These are phyloP conservation scores for Zhuqinia jingwanae DNA, from an alignment of 2,888 invertebrate genomes.

Conservation along the genomic window DNA sequence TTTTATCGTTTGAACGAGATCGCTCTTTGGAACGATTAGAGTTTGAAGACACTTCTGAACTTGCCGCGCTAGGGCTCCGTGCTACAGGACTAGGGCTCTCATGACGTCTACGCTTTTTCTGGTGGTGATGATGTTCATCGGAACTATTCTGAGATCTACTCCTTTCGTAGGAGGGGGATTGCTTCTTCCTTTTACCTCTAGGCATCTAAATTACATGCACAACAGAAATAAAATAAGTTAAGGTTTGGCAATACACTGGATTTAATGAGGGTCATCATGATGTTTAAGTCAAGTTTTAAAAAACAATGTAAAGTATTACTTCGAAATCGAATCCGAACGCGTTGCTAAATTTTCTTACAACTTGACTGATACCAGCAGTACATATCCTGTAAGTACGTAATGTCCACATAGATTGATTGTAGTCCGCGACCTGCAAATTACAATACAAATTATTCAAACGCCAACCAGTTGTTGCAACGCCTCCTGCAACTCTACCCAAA, in stretches of 20 bases:
- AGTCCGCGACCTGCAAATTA: too few relatives aligned
- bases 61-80: neutral
- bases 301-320: neutral
- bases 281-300: neutral
- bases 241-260: too few relatives aligned
- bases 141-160: slow-evolving; percentile 72
- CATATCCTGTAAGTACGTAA: too few relatives aligned
- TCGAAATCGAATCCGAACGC: too few relatives aligned
- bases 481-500: too few relatives aligned
- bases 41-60: slow-evolving; percentile 51
- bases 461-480: too few relatives aligned
- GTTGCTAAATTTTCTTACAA: too few relatives aligned
- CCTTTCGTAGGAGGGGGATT: slow-evolving; percentile 71
- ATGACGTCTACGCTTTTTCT: slow-evolving; percentile 72
- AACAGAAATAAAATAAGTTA: neutral
- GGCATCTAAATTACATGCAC: slow-evolving; percentile 71
- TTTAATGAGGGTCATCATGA: too few relatives aligned
- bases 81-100: slow-evolving; percentile 57
- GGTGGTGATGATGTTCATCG: slow-evolving; percentile 52
- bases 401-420: too few relatives aligned
- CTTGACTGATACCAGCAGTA: too few relatives aligned
- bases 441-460: too few relatives aligned
- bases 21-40: slow-evolving; percentile 41
- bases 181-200: slow-evolving; percentile 77
- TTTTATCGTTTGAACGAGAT: slow-evolving; percentile 54